A percentile compares a stretch with the other conserved stretches of the same genome.
Evolutionary conservation across 2,113 vertebrate species (phyloP).

Genomic region (Caretta caretta): DNA sequence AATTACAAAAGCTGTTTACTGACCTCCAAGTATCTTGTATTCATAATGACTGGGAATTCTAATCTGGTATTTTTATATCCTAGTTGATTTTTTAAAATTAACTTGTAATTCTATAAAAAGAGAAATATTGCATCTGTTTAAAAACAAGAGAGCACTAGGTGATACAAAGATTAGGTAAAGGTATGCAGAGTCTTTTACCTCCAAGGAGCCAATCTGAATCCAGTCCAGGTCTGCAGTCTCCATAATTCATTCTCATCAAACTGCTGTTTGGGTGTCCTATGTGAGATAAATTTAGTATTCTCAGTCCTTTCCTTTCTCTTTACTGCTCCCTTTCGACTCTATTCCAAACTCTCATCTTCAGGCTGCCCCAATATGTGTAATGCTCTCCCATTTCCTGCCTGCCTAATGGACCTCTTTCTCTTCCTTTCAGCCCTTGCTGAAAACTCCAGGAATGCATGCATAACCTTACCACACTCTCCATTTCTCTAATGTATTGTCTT

Average conservation of each 20-base stretch:
- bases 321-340: constrained; percentile 68
- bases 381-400: constrained; percentile 58
- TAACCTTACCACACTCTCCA: neutral
- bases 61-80: constrained; percentile 60
- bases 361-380: constrained; percentile 44
- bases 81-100: constrained; percentile 53
- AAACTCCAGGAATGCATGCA: neutral
- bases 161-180: constrained; percentile 20
- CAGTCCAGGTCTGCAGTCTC: constrained; percentile 67
- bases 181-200: neutral
- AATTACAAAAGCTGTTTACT: constrained; percentile 13
- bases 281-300: constrained; percentile 68
- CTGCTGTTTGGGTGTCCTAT: constrained; percentile 48
- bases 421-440: constrained; percentile 28
- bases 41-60: constrained; percentile 55
- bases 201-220: constrained; percentile 63
- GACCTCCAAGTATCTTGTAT: constrained; percentile 45
- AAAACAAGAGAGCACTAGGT: neutral
- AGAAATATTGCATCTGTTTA: constrained; percentile 39
- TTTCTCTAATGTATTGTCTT: neutral
- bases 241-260: constrained; percentile 71
- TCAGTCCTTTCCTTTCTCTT: constrained; percentile 71
- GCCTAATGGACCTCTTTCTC: constrained; percentile 60
- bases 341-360: constrained; percentile 70
- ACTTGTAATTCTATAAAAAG: constrained; percentile 46